A percentile compares a stretch with the other conserved stretches of the same genome.
These are phyloP conservation scores for Calameuta idolon DNA, from an alignment of 2,888 invertebrate species.

Conservation along the genomic window DNA sequence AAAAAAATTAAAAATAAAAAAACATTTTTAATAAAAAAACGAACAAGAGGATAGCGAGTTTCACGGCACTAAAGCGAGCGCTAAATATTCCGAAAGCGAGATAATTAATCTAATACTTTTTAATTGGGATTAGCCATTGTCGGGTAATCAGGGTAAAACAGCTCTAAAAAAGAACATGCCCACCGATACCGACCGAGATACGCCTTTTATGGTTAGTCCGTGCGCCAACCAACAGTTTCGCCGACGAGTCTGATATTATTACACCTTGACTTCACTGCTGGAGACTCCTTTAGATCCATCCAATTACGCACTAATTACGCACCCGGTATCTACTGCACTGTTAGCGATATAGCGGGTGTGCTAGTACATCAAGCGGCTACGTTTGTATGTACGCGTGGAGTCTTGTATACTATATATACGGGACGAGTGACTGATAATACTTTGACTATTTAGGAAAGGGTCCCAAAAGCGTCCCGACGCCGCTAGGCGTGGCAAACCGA, in stretches of 20 bases:
- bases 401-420: neutral
- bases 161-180: slow-evolving; percentile 27
- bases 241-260: neutral
- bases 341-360: neutral
- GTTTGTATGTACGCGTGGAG: neutral
- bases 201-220: slow-evolving; percentile 22
- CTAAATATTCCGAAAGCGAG: slow-evolving; percentile 8
- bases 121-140: slow-evolving; percentile 31
- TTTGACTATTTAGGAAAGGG: neutral
- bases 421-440: neutral
- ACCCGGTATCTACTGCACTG: neutral
- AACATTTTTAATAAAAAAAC: neutral
- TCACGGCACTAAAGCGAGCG: neutral
- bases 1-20: too few species aligned
- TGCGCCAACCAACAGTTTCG: slow-evolving; percentile 11
- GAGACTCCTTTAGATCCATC: neutral
- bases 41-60: neutral
- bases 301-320: neutral
- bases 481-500: slow-evolving; percentile 5
- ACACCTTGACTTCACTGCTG: neutral
- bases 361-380: neutral
- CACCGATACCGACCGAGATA: slow-evolving; percentile 20
- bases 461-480: neutral
- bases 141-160: slow-evolving; percentile 46
- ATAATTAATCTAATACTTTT: slow-evolving; percentile 25